Evolutionary conservation across 2,888 invertebrate genomes (phyloP).

Genomic region (Oxycera nigricornis): DNA sequence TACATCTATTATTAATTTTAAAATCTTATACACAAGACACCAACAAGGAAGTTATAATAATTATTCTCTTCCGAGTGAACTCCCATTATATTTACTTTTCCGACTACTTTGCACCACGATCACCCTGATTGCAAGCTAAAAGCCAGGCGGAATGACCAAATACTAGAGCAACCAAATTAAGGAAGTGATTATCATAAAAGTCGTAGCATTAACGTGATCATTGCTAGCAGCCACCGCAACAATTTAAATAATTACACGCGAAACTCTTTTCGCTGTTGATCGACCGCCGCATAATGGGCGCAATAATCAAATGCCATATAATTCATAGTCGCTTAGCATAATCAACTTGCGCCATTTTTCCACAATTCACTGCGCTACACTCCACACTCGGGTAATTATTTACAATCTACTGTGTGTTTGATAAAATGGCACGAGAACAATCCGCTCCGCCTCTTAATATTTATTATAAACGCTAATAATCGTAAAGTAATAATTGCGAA

Average conservation of each 20-base stretch:
- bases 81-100: no score
- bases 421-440: slow-evolving; percentile 38
- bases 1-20: no score
- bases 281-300: background rate
- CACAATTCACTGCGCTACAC: background rate
- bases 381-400: slow-evolving; percentile 30
- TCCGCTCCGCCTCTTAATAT: slow-evolving; percentile 33
- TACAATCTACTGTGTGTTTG: slow-evolving; percentile 24
- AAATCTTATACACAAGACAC: no score
- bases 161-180: background rate
- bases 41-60: no score
- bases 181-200: slow-evolving; percentile 28
- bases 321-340: slow-evolving; percentile 34
- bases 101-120: no score
- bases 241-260: slow-evolving; percentile 19
- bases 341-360: slow-evolving; percentile 35
- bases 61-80: no score
- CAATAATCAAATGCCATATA: slow-evolving; percentile 22
- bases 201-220: slow-evolving; percentile 26
- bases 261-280: slow-evolving; percentile 14
- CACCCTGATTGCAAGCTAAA: background rate
- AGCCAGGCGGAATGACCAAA: background rate
- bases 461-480: slow-evolving; percentile 40
- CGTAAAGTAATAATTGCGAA: slow-evolving; percentile 39
- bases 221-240: slow-evolving; percentile 10